Evolutionary conservation across 1,140 invertebrate genomes (phyloP), one percentile per base, ranked within the genome.

Genomic region (Oryctes rhinoceros): DNA sequence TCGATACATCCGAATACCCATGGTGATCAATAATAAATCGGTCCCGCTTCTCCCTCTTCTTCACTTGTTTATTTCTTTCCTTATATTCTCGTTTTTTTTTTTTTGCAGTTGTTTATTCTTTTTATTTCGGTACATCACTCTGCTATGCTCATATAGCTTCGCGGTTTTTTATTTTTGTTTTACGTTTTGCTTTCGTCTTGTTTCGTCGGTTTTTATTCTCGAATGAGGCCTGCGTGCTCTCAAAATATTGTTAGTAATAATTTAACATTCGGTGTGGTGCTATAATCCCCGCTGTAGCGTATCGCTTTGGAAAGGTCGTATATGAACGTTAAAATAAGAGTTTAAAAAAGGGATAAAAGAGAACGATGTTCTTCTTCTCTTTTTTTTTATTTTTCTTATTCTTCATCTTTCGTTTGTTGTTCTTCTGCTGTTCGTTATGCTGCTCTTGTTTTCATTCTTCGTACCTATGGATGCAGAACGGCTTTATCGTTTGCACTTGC

Each of bases 21-120:
- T 74, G 39, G 79, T 76, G 79, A 80, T 80, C 71, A 80, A 80
- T 80, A 80, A 80, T 79, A 79, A 79, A 79, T 79, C 78, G 62
- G 65, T 15, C n/a, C 78, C 67, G 30, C 53, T 59, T 59, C 15
- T 59, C 18, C n/a, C n/a, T 59, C 53, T 59, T 6, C 15, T 59
- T 59, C 53, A n/a, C 53, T 59, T 59, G 18, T 18, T 59, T 59
- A 59, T 59, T 18, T 10, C 39, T 44, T 62, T n/a, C 5, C 53
- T 62, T 62, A 62, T 62, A 62, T 62, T 71, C 65, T 79, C 3
- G 39, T 44, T 44, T 44, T 44, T 44, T 44, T 39, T 44, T 44
- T 44, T 7, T 44, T 3, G 5, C 9, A 10, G 5, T 44, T 44
- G 5, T 44, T 44, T 44, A 7, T 44, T 44, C 35, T 47, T 79